Conservation (phyloP, 2,113 vertebrate genomes). For the Aldabrachelys gigantea region DNA sequence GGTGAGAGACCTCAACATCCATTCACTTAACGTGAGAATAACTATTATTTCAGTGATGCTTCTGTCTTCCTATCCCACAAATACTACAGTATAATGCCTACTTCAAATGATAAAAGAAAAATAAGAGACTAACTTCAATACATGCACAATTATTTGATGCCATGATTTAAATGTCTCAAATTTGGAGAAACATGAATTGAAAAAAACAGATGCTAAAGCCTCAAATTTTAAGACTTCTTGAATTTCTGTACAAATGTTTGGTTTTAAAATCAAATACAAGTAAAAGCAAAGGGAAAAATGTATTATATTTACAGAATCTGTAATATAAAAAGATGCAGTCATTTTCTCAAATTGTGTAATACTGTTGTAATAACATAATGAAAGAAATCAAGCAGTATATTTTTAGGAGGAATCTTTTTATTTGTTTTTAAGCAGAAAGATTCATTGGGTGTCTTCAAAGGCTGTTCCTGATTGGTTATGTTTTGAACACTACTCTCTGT, state of each 20-base stretch:
- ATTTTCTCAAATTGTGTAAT: not conserved
- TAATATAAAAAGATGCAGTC: not conserved
- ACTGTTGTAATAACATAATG: not conserved
- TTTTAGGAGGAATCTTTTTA: not conserved
- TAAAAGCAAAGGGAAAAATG: not conserved
- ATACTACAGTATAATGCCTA: not conserved
- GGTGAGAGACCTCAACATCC: not conserved
- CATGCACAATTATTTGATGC: not conserved
- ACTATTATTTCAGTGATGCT: not conserved
- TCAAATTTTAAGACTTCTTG: not conserved
- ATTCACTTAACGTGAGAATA: not conserved
- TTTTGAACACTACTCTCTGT: not conserved
- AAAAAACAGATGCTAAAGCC: not conserved
- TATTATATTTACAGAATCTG: not conserved
- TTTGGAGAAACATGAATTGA: not conserved
- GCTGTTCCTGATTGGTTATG: not conserved
- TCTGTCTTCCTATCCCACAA: not conserved
- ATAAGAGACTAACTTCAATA: not conserved
- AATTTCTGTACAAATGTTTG: not conserved
- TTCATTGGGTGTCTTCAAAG: not conserved
- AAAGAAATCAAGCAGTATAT: not conserved
- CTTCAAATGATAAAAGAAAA: not conserved
- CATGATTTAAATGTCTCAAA: not conserved
- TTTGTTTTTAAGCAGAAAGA: accelerated
- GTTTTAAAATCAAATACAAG: not conserved